A percentile compares a stretch with the other conserved stretches of the same genome.
Conservation (phyloP, 2,888 invertebrate species). For the Drosophila mimetica region DNA sequence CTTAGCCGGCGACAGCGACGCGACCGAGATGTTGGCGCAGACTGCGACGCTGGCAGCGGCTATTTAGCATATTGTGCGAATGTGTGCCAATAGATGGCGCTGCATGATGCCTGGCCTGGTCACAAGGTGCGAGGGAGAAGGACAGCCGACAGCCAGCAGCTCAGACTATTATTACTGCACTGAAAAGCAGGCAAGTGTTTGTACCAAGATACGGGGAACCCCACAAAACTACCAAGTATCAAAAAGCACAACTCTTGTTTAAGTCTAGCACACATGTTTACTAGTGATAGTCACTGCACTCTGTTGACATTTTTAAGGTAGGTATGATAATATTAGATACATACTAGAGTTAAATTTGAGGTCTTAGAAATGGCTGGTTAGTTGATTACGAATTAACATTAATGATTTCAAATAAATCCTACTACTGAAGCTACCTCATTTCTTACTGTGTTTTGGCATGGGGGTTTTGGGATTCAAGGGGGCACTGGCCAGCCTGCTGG, state of each 20-base stretch:
- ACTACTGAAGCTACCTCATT: background rate
- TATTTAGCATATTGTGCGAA: conserved; percentile 76
- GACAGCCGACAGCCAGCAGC: conserved; percentile 4
- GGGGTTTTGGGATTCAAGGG: conserved; percentile 6
- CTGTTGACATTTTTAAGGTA: too few relatives aligned
- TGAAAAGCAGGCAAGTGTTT: conserved; percentile 14
- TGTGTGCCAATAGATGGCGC: conserved; percentile 80
- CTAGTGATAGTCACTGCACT: too few relatives aligned
- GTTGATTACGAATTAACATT: too few relatives aligned
- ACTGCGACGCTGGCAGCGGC: conserved; percentile 43
- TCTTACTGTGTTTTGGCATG: conserved; percentile 14
- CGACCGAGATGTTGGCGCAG: conserved; percentile 46
- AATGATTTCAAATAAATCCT: background rate
- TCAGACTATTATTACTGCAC: conserved; percentile 24
- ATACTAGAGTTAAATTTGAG: too few relatives aligned
- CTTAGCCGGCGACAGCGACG: conserved; percentile 27
- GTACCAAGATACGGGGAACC: background rate
- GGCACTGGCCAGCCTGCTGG: conserved; percentile 30
- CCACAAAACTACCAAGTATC: background rate
- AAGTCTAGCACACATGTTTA: too few relatives aligned
- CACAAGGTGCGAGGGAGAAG: conserved; percentile 31
- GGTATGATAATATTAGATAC: too few relatives aligned
- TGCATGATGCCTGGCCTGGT: conserved; percentile 57
- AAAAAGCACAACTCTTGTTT: background rate
- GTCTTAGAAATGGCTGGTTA: too few relatives aligned